phyloP scores from a whole-genome alignment of 2,888 invertebrate genomes.

The Cephus pygmeus region DNA sequence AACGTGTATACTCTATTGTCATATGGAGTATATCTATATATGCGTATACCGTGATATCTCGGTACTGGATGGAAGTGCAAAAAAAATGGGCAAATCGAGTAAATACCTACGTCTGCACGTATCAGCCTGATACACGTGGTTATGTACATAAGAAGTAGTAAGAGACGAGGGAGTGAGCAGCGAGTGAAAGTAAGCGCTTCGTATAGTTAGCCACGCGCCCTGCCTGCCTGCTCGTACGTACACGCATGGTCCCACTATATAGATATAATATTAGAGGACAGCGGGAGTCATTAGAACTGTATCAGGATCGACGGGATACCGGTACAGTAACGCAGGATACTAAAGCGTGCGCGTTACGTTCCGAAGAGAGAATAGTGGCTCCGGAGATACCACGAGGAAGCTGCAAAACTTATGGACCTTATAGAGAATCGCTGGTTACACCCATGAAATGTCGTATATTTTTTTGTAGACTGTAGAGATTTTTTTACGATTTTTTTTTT shows the following conservation, averaged over 20 bases:
- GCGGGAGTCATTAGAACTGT: slow-evolving; percentile 39
- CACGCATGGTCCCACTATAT: slow-evolving; percentile 22
- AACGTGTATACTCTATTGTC: background rate
- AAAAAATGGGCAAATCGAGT: background rate
- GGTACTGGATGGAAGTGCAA: background rate
- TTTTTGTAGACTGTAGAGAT: background rate
- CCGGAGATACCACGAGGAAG: background rate
- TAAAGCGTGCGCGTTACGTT: background rate
- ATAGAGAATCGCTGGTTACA: background rate
- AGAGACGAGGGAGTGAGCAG: slow-evolving; percentile 14
- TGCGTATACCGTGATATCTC: background rate
- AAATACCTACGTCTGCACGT: background rate
- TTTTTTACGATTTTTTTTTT: background rate
- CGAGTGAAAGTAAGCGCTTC: slow-evolving; percentile 56
- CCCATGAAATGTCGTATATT: no score
- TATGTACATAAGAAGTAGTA: slow-evolving; percentile 8
- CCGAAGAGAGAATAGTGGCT: background rate
- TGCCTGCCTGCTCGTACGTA: slow-evolving; percentile 31
- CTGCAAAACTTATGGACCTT: background rate
- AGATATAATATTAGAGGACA: slow-evolving; percentile 12
- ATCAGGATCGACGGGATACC: slow-evolving; percentile 14
- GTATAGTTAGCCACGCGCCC: slow-evolving; percentile 50
- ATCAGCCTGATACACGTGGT: background rate
- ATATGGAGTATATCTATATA: background rate
- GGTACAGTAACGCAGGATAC: background rate